Evolutionary conservation across 2,888 invertebrate species (phyloP).

Genomic region (Agrochola macilenta): DNA sequence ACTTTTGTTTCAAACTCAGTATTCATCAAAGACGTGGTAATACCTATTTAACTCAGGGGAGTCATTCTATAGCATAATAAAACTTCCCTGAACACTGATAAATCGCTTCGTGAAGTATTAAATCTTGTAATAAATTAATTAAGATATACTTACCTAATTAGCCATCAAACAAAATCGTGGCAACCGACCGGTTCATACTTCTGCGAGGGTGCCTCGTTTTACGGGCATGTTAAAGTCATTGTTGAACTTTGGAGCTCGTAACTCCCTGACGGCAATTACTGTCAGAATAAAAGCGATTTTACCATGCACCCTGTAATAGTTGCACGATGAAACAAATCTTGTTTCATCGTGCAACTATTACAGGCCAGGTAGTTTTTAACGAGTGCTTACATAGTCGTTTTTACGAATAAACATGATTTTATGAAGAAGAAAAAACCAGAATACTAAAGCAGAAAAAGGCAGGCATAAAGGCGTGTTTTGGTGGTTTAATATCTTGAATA

Average conservation of each 20-base stretch:
- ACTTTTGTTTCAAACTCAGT: neutral
- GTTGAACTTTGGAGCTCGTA: constrained; percentile 78
- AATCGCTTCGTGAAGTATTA: constrained; percentile 67
- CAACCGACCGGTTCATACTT: constrained; percentile 68
- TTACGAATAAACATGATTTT: neutral
- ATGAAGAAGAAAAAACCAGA: no score
- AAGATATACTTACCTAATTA: constrained; percentile 75
- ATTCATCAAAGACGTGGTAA: neutral
- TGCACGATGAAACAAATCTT: constrained; percentile 36
- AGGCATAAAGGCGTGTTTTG: neutral
- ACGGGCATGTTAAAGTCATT: constrained; percentile 80
- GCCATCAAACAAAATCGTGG: constrained; percentile 73
- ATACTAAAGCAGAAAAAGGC: neutral
- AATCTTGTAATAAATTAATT: constrained; percentile 73
- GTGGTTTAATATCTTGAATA: neutral
- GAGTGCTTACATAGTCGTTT: neutral
- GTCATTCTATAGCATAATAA: constrained; percentile 6
- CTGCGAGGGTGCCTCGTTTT: constrained; percentile 73
- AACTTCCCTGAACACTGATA: constrained; percentile 47
- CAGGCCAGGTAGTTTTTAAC: constrained; percentile 31
- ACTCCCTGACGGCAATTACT: constrained; percentile 72
- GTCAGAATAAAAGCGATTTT: constrained; percentile 65
- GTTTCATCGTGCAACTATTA: no score
- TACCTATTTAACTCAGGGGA: neutral
- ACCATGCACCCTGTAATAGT: constrained; percentile 51